Conservation (phyloP, 2,113 vertebrate genomes). For the Trichechus manatus region DNA sequence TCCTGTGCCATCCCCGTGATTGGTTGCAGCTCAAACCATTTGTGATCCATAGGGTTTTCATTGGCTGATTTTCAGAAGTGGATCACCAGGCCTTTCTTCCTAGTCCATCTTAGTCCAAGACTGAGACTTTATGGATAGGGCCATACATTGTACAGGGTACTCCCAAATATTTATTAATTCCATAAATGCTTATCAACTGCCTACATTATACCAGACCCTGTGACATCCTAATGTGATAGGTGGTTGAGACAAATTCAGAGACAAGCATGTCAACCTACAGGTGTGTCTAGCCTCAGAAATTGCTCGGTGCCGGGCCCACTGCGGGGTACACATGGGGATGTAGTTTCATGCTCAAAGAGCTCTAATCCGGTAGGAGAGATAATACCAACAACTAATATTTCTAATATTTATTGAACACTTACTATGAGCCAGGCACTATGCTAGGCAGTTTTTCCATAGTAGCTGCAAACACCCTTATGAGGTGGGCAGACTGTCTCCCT, state of each 20-base stretch:
- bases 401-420: background rate
- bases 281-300: background rate
- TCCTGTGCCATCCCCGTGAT: background rate
- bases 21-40: too few species aligned
- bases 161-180: background rate
- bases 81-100: background rate
- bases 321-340: fast-evolving
- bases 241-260: background rate
- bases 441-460: background rate
- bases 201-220: background rate
- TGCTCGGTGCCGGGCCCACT: background rate
- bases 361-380: fast-evolving
- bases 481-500: background rate
- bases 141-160: background rate
- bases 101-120: background rate
- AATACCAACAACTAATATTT: background rate
- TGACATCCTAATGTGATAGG: background rate
- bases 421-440: background rate
- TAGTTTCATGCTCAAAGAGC: background rate
- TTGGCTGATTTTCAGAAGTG: background rate
- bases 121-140: background rate
- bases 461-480: background rate
- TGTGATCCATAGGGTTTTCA: background rate
- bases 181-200: background rate
- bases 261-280: background rate